Evolutionary conservation across 2,888 invertebrate genomes (phyloP).

Genomic region (Homarus gammarus): DNA sequence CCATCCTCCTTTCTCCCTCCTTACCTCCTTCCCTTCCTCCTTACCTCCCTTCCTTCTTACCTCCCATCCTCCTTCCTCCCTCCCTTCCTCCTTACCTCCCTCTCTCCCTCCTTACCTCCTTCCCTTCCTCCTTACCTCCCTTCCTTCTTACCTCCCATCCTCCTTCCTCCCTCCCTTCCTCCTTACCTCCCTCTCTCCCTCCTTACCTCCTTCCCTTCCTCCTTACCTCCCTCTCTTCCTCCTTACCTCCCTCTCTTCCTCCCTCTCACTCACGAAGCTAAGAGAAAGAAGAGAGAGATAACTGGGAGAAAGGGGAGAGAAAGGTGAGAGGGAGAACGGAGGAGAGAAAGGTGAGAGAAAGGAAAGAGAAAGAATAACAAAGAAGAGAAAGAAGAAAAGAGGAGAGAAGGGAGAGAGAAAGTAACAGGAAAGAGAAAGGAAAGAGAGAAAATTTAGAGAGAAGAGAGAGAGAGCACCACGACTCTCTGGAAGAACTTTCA

Average conservation of each 20-base stretch:
- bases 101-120: no score
- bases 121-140: neutral
- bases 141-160: neutral
- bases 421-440: neutral
- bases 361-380: neutral
- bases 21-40: no score
- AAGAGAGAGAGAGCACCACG: conserved; percentile 27
- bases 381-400: neutral
- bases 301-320: conserved; percentile 2
- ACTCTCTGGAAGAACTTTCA: no score
- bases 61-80: no score
- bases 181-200: neutral
- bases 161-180: neutral
- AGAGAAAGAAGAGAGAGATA: neutral
- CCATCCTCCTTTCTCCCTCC: neutral
- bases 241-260: neutral
- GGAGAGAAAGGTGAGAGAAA: neutral
- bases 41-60: neutral
- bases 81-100: no score
- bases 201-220: neutral
- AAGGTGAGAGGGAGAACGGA: neutral
- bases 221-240: neutral
- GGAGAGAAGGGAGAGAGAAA: neutral
- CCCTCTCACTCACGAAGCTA: neutral
- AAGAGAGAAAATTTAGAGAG: neutral